Conservation (phyloP, 2,797 vertebrate genomes). For the Micrastur ruficollis region DNA sequence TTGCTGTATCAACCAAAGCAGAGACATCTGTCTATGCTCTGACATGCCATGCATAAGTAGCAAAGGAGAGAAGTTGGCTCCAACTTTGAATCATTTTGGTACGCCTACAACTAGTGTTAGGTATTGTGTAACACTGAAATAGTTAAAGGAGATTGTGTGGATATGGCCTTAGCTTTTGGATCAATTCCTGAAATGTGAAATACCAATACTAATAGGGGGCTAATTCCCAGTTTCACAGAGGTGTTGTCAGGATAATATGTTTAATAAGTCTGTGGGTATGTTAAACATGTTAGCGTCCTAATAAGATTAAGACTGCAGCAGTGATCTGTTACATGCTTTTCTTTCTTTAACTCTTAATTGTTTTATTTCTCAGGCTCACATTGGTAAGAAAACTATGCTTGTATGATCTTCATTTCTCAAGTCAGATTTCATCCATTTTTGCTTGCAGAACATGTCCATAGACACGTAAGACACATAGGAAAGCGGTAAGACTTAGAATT, state of each 20-base stretch:
- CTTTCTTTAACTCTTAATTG: neutral
- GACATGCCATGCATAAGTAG: neutral
- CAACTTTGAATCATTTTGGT: neutral
- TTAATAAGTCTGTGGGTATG: neutral
- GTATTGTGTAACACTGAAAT: neutral
- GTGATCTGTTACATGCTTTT: neutral
- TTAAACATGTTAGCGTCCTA: neutral
- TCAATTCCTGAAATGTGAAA: neutral
- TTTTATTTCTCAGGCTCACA: neutral
- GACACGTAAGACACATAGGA: neutral
- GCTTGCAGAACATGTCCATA: neutral
- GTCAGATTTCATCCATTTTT: neutral
- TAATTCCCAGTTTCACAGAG: neutral
- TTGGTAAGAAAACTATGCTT: neutral
- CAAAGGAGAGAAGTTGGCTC: neutral
- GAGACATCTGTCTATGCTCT: neutral
- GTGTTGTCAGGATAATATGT: neutral
- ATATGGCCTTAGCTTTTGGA: neutral
- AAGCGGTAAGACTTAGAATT: neutral
- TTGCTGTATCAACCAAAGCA: neutral
- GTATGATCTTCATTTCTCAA: neutral
- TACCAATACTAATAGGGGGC: accelerated
- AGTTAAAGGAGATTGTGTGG: neutral
- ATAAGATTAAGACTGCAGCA: neutral
- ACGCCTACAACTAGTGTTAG: neutral